Evolutionary conservation across 2,888 invertebrate species (phyloP).

Genomic region (Cephus pygmeus): DNA sequence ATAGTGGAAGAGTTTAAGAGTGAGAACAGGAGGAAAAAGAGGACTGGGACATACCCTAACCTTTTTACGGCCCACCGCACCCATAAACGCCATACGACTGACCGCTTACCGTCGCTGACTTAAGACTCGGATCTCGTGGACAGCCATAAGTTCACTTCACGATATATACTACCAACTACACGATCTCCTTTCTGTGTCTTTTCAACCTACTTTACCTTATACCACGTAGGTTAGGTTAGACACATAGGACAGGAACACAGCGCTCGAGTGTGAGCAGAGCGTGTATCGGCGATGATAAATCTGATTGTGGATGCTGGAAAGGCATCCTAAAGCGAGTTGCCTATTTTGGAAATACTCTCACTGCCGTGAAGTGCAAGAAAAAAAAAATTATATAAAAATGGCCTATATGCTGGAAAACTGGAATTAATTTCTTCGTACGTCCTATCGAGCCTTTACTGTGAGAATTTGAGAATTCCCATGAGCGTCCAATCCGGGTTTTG

Average conservation of each 20-base stretch:
- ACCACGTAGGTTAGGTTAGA: slow-evolving; percentile 4
- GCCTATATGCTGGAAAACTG: too few relatives aligned
- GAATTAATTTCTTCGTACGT: too few relatives aligned
- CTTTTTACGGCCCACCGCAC: slow-evolving; percentile 18
- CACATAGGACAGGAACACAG: too few relatives aligned
- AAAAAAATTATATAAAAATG: too few relatives aligned
- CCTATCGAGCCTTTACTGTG: too few relatives aligned
- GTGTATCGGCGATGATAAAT: too few relatives aligned
- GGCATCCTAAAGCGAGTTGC: too few relatives aligned
- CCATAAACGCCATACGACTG: slow-evolving; percentile 17
- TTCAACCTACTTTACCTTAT: slow-evolving; percentile 3
- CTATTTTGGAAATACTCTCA: too few relatives aligned
- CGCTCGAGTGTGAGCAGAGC: too few relatives aligned
- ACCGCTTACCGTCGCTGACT: slow-evolving; percentile 1
- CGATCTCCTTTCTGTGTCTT: slow-evolving; percentile 2
- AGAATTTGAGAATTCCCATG: slow-evolving; percentile 12
- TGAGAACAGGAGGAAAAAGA: not conserved
- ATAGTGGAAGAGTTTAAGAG: too few relatives aligned
- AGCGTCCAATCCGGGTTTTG: slow-evolving; percentile 9
- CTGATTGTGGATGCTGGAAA: too few relatives aligned
- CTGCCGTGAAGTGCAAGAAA: too few relatives aligned
- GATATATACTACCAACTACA: not conserved
- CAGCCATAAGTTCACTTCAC: slow-evolving; percentile 4
- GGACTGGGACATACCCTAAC: slow-evolving; percentile 7
- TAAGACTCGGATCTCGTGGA: slow-evolving; percentile 5